phyloP scores from a whole-genome alignment of 92 coral and sea anemone genomes.

The Diadumene lineata region DNA sequence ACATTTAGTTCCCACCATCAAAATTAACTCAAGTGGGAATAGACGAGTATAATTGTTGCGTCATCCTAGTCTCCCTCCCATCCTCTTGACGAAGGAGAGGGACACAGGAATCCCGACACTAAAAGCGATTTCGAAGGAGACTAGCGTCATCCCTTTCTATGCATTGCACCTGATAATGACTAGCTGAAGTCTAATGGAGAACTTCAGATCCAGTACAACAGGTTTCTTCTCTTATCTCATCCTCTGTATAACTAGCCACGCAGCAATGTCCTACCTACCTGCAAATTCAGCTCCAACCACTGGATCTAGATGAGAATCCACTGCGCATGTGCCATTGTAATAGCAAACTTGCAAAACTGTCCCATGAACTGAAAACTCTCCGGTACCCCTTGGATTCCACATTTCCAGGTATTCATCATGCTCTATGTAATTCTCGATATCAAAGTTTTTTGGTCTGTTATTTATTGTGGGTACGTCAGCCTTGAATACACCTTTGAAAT shows the following conservation, averaged over 20 bases:
- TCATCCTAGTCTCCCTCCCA: too few species aligned
- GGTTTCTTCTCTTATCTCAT: background rate
- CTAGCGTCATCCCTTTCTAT: too few species aligned
- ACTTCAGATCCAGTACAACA: too few species aligned
- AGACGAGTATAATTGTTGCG: too few species aligned
- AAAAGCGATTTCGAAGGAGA: too few species aligned
- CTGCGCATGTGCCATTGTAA: constrained; percentile 34
- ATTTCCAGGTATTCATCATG: background rate
- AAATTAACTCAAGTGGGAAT: too few species aligned
- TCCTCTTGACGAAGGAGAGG: too few species aligned
- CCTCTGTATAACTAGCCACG: background rate
- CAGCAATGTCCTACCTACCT: background rate
- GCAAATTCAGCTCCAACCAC: background rate
- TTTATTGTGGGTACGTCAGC: constrained; percentile 55
- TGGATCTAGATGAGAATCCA: constrained; percentile 9
- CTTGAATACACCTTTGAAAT: constrained; percentile 47
- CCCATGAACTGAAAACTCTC: constrained; percentile 44
- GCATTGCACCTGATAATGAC: too few species aligned
- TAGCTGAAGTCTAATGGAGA: too few species aligned
- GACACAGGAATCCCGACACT: too few species aligned
- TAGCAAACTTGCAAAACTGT: constrained; percentile 31
- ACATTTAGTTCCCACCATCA: too few species aligned
- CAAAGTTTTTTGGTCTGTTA: constrained; percentile 38
- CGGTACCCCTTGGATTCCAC: constrained; percentile 57
- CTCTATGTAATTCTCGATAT: constrained; percentile 25